Conservation (phyloP, 2,113 vertebrate species). For the Acanthisitta chloris region DNA sequence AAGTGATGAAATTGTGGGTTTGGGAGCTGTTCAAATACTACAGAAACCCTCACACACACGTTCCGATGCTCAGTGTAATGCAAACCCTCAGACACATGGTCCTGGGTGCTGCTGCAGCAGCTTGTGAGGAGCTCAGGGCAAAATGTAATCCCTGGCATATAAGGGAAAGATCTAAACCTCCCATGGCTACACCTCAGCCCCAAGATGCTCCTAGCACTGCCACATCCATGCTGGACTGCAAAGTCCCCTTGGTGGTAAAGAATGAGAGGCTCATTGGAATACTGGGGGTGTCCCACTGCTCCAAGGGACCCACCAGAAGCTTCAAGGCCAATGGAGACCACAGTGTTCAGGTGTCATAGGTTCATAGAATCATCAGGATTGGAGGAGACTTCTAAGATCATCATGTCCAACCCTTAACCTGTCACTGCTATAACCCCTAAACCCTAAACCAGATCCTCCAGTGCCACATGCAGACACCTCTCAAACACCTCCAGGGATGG, state of each 20-base stretch:
- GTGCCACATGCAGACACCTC: too few relatives aligned
- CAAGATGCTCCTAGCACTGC: background rate
- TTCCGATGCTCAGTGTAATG: background rate
- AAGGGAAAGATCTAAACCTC: background rate
- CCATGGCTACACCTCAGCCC: background rate
- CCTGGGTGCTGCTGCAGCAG: background rate
- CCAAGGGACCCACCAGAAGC: fast-evolving
- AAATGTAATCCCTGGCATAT: background rate
- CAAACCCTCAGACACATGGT: background rate
- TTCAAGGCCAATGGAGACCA: background rate
- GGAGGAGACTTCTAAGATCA: too few relatives aligned
- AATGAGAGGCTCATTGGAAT: background rate
- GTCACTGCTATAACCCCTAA: too few relatives aligned
- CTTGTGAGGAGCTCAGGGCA: background rate
- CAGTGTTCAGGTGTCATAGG: fast-evolving
- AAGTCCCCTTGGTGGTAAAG: background rate
- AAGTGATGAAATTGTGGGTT: background rate
- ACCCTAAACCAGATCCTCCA: too few relatives aligned
- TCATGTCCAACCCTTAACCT: too few relatives aligned
- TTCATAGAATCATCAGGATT: too few relatives aligned
- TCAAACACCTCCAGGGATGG: too few relatives aligned
- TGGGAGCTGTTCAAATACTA: background rate
- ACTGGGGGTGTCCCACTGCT: background rate
- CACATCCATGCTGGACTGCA: background rate
- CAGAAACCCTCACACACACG: fast-evolving